These are phyloP conservation scores for Felis catus DNA, from an alignment of 2,113 vertebrate genomes.

Conservation along the genomic window DNA sequence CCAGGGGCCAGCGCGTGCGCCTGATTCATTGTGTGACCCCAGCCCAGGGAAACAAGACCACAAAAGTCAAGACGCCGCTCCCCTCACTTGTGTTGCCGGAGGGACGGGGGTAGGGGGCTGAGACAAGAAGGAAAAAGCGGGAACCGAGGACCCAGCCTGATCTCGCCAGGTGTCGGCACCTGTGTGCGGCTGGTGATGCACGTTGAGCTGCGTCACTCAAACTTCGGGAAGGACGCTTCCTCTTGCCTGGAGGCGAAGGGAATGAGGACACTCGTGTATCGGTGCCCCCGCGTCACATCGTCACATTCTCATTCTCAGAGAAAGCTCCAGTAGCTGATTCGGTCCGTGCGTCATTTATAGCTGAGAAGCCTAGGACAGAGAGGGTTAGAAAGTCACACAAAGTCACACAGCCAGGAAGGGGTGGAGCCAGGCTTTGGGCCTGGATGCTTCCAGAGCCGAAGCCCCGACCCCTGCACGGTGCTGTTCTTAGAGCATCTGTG, in stretches of 20 bases:
- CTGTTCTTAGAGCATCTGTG: rapidly evolving
- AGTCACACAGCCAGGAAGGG: neutral
- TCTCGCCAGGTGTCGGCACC: too few relatives aligned
- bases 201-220: neutral
- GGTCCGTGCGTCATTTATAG: neutral
- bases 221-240: neutral
- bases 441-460: rapidly evolving
- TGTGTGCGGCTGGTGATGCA: neutral
- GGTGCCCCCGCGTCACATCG: neutral
- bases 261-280: rapidly evolving
- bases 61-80: too few relatives aligned
- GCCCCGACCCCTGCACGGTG: rapidly evolving
- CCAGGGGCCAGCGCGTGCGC: too few relatives aligned
- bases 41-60: too few relatives aligned
- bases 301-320: neutral
- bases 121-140: neutral
- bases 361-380: neutral
- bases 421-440: neutral
- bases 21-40: too few relatives aligned
- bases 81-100: too few relatives aligned
- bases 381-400: neutral
- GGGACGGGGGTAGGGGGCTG: too few relatives aligned
- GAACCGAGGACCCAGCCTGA: neutral
- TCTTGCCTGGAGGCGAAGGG: neutral
- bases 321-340: neutral